phyloP scores from a whole-genome alignment of 2,888 invertebrate genomes.

The Drosophila aldrichi region DNA sequence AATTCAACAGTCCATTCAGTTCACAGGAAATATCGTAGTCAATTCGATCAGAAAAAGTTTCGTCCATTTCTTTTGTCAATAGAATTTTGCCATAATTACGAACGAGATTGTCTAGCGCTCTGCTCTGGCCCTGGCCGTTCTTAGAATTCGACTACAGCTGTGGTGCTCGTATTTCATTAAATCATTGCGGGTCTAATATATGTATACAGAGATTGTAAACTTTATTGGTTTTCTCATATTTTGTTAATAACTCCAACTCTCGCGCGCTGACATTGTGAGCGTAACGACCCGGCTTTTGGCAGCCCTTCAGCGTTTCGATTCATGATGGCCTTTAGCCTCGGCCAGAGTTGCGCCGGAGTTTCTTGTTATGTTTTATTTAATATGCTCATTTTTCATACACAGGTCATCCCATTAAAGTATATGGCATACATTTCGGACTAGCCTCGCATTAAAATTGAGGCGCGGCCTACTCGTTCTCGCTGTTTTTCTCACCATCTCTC shows the following conservation, averaged over 20 bases:
- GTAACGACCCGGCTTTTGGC: constrained; percentile 25
- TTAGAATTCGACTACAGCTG: background rate
- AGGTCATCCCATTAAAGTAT: constrained; percentile 39
- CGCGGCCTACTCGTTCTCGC: constrained; percentile 19
- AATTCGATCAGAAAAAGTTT: background rate
- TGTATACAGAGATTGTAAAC: constrained; percentile 5
- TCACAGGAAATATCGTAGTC: too few species aligned
- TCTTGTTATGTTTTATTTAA: constrained; percentile 62
- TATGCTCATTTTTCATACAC: constrained; percentile 63
- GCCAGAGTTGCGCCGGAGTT: constrained; percentile 23
- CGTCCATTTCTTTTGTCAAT: background rate
- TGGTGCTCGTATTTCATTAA: background rate
- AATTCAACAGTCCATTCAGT: too few species aligned
- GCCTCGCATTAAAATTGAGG: constrained; percentile 23
- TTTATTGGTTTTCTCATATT: constrained; percentile 16
- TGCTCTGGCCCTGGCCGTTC: background rate
- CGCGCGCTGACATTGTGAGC: constrained; percentile 4
- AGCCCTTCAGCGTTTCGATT: constrained; percentile 27
- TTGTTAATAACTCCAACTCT: constrained; percentile 9
- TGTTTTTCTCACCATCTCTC: background rate
- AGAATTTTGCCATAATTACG: background rate
- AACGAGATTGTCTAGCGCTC: background rate
- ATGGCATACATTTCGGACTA: constrained; percentile 23
- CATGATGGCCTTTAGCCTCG: constrained; percentile 8
- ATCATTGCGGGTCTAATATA: constrained; percentile 10